Conservation (phyloP, 2,797 vertebrate species). For the Gila robusta region DNA sequence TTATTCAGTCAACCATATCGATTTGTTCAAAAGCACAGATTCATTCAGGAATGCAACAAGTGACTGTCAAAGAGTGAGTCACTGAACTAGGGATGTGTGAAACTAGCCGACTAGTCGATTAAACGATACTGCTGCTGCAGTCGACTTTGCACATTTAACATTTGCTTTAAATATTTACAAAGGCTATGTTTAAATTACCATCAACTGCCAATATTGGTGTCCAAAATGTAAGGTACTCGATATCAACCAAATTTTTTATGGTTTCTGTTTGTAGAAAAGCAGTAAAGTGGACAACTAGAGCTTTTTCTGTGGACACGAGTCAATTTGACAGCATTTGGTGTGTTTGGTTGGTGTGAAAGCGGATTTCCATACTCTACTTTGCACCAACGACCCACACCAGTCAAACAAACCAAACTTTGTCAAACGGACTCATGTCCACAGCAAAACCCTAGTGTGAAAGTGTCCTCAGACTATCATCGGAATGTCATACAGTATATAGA, state of each 20-base stretch:
- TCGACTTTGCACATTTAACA: too few relatives aligned
- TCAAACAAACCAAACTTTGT: not conserved
- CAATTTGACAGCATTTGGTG: not conserved
- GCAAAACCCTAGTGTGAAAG: conserved; percentile 1
- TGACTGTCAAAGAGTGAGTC: not conserved
- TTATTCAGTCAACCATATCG: not conserved
- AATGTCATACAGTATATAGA: conserved; percentile 47
- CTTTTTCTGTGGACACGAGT: not conserved
- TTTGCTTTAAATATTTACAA: too few relatives aligned
- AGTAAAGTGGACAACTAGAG: not conserved
- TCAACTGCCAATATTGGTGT: not conserved
- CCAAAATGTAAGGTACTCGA: not conserved
- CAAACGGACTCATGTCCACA: not conserved
- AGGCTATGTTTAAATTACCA: too few relatives aligned
- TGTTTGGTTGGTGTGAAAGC: not conserved
- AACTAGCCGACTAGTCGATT: too few relatives aligned
- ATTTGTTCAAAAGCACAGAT: not conserved
- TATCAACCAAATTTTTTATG: not conserved
- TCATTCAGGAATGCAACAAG: not conserved
- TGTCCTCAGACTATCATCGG: conserved; percentile 14
- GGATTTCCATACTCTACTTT: not conserved
- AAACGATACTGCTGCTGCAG: too few relatives aligned
- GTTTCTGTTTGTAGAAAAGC: not conserved
- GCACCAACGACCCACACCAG: not conserved
- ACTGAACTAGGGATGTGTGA: not conserved